Evolutionary conservation across 1,140 invertebrate species (phyloP).

Genomic region (Mya arenaria): DNA sequence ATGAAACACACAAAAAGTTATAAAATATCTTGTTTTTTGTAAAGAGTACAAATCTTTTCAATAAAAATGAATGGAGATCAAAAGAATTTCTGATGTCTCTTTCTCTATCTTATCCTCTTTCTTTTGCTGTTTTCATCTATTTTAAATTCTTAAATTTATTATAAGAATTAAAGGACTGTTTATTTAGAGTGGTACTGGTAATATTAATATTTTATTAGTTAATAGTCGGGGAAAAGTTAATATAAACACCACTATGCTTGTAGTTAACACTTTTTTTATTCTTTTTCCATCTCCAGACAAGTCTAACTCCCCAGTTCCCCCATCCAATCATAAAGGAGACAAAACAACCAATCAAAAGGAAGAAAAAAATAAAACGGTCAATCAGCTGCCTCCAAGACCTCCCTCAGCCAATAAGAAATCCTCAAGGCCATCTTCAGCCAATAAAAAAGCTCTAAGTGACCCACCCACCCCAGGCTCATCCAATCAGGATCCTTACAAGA

Average conservation of each 20-base stretch:
- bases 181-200: neutral
- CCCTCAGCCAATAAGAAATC: slow-evolving; percentile 26
- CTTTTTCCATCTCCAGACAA: slow-evolving; percentile 31
- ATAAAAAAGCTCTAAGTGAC: neutral
- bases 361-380: neutral
- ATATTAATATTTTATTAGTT: neutral
- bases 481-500: neutral
- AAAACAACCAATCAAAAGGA: slow-evolving; percentile 24
- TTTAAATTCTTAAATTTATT: neutral
- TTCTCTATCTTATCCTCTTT: neutral
- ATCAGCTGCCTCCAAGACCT: slow-evolving; percentile 21
- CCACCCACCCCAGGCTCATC: neutral
- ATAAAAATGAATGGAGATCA: too few relatives aligned
- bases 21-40: too few relatives aligned
- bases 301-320: slow-evolving; percentile 41
- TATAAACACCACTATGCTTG: neutral
- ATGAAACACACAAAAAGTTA: too few relatives aligned
- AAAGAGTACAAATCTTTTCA: too few relatives aligned
- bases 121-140: neutral
- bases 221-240: neutral
- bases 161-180: neutral
- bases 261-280: neutral
- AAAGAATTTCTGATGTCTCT: neutral
- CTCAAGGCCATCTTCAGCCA: neutral
- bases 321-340: neutral